Conservation (phyloP, 2,888 invertebrate species). For the Eupithecia insigniata region DNA sequence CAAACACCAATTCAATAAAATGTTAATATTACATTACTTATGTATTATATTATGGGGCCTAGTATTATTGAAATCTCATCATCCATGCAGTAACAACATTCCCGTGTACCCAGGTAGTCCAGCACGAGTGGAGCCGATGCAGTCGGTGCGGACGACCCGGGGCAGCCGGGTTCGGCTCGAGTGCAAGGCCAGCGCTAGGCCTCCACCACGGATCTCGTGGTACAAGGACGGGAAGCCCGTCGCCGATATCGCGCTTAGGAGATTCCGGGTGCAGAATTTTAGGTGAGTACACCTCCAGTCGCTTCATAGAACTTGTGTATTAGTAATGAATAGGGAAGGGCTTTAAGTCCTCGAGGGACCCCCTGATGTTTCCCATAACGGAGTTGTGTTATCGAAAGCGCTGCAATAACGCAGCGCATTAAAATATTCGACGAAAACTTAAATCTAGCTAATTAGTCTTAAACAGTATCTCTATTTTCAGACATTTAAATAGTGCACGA, state of each 20-base stretch:
- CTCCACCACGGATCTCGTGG: constrained; percentile 93
- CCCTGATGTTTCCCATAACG: background rate
- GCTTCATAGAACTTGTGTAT: background rate
- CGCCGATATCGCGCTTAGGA: constrained; percentile 83
- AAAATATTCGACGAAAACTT: background rate
- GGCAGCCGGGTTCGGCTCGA: constrained; percentile 86
- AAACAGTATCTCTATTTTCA: constrained; percentile 10
- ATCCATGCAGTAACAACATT: constrained; percentile 12
- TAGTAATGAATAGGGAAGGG: background rate
- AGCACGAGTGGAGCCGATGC: constrained; percentile 75
- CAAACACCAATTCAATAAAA: background rate
- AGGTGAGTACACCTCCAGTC: constrained; percentile 69
- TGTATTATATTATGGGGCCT: background rate
- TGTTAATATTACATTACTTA: too few species aligned
- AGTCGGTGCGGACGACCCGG: constrained; percentile 72
- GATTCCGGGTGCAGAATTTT: constrained; percentile 85
- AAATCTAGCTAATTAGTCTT: background rate
- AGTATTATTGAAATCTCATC: background rate
- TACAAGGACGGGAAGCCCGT: constrained; percentile 88
- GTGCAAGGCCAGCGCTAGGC: constrained; percentile 90
- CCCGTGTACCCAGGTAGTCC: constrained; percentile 66
- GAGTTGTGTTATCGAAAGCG: background rate
- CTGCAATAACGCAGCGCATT: background rate
- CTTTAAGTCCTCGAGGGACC: background rate
- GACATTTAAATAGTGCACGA: constrained; percentile 10